phyloP scores from a whole-genome alignment of 2,888 invertebrate species.

The Parnassius mnemosyne region DNA sequence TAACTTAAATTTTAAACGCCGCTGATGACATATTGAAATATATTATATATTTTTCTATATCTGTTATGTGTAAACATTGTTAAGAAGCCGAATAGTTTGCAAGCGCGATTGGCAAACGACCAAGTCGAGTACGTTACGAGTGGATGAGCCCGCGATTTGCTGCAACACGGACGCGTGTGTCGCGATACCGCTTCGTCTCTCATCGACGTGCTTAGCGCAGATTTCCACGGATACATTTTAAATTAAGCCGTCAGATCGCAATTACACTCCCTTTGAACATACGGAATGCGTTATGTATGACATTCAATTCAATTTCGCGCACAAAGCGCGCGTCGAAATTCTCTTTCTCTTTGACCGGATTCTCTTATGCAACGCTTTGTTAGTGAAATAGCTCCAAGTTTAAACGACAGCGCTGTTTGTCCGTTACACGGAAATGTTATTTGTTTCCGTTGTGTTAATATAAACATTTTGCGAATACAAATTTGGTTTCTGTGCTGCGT shows the following conservation, averaged over 20 bases:
- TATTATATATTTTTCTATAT: conserved; percentile 66
- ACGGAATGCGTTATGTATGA: conserved; percentile 72
- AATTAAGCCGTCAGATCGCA: conserved; percentile 74
- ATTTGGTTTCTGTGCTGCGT: conserved; percentile 14
- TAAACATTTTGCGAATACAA: conserved; percentile 21
- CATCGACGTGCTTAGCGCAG: conserved; percentile 53
- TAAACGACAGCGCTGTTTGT: conserved; percentile 45
- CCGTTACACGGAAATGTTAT: conserved; percentile 28
- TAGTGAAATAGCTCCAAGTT: conserved; percentile 53
- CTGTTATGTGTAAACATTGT: conserved; percentile 73
- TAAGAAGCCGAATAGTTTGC: conserved; percentile 74
- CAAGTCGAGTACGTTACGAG: conserved; percentile 69
- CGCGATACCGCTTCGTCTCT: conserved; percentile 38
- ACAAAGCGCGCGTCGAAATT: conserved; percentile 71
- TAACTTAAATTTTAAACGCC: conserved; percentile 33
- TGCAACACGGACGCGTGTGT: conserved; percentile 43
- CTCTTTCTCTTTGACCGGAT: conserved; percentile 69
- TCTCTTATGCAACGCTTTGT: conserved; percentile 66
- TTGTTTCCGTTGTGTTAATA: conserved; percentile 22
- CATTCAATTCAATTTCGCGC: conserved; percentile 74
- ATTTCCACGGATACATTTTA: conserved; percentile 75
- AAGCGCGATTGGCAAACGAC: conserved; percentile 72
- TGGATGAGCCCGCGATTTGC: conserved; percentile 66
- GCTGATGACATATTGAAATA: conserved; percentile 64
- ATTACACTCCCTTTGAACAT: conserved; percentile 76